Evolutionary conservation across 2,888 invertebrate species (phyloP), one percentile per base, ranked within the genome.

Genomic region (Pristionchus japonicus): DNA sequence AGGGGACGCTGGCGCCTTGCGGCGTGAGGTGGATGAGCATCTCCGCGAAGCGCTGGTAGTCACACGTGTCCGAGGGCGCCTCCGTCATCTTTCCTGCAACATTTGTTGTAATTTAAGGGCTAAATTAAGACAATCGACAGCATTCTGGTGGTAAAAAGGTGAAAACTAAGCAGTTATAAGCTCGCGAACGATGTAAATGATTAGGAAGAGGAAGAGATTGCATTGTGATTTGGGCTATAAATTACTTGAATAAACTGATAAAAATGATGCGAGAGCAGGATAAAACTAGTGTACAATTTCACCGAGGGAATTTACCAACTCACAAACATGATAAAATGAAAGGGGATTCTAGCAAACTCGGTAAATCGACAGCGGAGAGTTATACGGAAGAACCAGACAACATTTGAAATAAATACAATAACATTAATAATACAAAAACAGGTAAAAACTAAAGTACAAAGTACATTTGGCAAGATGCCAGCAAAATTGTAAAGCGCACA

Each of bases 41-140:
- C 87, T 94, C 93, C 43, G 93, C 91, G 89, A 94, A 91, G 31
- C 94, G 90, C 89, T 94, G 94, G 89, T 93, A 90, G 90, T 94
- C 92, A 4, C 93, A 91, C 1, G 94, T 94, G 88, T 94, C 93
- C 11, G 94, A 94, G 49, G 91, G 89, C 77, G 89, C 85, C 89
- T 93, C 91, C n/a, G 92, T 91, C 94, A 94, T 94, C 83, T 17
- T 90, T 88, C 40, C 49, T 37, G 43, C 64, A 23, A 61, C n/a
- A n/a, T n/a, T n/a, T n/a, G n/a, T n/a, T n/a, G n/a, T n/a, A n/a
- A n/a, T n/a, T n/a, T n/a, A n/a, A n/a, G n/a, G n/a, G n/a, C n/a
- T n/a, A n/a, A n/a, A n/a, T n/a, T n/a, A n/a, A n/a, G n/a, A n/a
- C n/a, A n/a, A n/a, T n/a, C n/a, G n/a, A n/a, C n/a, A n/a, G n/a